A percentile compares a stretch with the other conserved stretches of the same genome.
Evolutionary conservation across 30 jellyfish, hydroid and myxozoan genomes (phyloP).

Genomic region (Turritopsis dohrnii): DNA sequence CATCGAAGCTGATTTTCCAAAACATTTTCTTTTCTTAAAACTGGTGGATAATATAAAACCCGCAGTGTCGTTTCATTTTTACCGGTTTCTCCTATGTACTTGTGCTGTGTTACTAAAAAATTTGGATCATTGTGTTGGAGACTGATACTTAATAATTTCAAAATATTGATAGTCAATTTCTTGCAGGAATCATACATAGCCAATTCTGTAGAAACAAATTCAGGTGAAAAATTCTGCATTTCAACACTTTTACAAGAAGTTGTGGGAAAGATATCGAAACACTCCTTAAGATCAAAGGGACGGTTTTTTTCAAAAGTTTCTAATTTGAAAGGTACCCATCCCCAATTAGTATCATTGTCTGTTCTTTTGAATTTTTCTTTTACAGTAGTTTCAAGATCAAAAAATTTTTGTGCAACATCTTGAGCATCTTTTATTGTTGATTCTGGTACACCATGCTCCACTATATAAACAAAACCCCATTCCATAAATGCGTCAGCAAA

Average conservation of each 20-base stretch:
- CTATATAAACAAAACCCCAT: conserved; percentile 36
- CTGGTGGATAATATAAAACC: conserved; percentile 24
- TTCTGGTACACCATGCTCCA: conserved; percentile 21
- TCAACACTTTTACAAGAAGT: background rate
- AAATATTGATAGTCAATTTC: background rate
- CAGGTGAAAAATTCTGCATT: conserved; percentile 2
- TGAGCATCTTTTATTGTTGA: background rate
- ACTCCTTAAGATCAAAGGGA: conserved; percentile 38
- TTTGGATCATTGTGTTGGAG: conserved; percentile 13
- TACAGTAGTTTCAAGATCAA: conserved; percentile 26
- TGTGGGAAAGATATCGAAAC: conserved; percentile 9
- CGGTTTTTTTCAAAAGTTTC: conserved; percentile 36
- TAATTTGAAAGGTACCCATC: conserved; percentile 32
- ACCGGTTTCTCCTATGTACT: background rate
- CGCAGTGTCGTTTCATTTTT: conserved; percentile 30
- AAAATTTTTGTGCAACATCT: background rate
- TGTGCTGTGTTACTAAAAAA: conserved; percentile 6
- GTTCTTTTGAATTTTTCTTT: conserved; percentile 8
- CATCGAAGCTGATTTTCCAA: conserved; percentile 31
- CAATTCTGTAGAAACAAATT: conserved; percentile 8
- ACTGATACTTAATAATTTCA: conserved; percentile 4
- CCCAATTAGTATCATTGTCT: conserved; percentile 8
- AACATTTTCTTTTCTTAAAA: background rate
- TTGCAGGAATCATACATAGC: conserved; percentile 15
- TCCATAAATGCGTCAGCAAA: conserved; percentile 20